Evolutionary conservation across 2,113 vertebrate species (phyloP), one percentile per base, ranked within the genome.

Genomic region (Aptenodytes forsteri): DNA sequence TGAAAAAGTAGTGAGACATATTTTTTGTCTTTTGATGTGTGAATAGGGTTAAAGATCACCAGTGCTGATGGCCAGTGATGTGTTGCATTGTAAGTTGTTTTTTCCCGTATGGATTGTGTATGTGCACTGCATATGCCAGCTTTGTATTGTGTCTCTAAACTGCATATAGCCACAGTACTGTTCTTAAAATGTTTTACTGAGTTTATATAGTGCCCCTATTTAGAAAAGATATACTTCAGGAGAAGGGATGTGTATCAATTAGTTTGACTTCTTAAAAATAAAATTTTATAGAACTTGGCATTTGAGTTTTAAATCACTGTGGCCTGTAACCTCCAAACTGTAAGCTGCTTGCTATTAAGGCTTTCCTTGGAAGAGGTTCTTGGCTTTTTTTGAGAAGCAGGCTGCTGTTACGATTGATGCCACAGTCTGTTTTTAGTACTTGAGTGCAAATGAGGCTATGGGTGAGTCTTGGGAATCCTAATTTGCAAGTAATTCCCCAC

Each of bases 371-470:
- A 83, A 77, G 67, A 79, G 47, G 32, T 66, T 83, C 32, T 62
- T 50, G 26, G 12, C 20, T 80, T 55, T 76, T 80, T 86, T 2
- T 27, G 25, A 71, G 83, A 89, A 50, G 32, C 44, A 73, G 47
- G n/a, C 67, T 90, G 66, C 54, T 70, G 54, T 90, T 83, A 49
- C 2, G 5, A 65, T 77, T 56, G 87, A 47, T 93, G 40, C 59
- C 71, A 36, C 83, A 36, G 59, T 70, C 94, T 95, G 75, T 26
- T 92, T 94, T 93, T 90, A 92, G 75, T 83, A 36, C 50, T 80
- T 59, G 83, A 81, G 94, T 90, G 86, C 89, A 89, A 44, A 47
- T 87, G 79, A 89, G 76, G 79, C 64, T 47, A 11, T 87, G 87
- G 50, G 42, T 47, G 89, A 82, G 56, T 55, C 44, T 84, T 73